Percentiles rank a stretch among this genome's conserved stretches.
Evolutionary conservation across 2,797 vertebrate genomes (phyloP).

Genomic region (Intellagama lesueurii): DNA sequence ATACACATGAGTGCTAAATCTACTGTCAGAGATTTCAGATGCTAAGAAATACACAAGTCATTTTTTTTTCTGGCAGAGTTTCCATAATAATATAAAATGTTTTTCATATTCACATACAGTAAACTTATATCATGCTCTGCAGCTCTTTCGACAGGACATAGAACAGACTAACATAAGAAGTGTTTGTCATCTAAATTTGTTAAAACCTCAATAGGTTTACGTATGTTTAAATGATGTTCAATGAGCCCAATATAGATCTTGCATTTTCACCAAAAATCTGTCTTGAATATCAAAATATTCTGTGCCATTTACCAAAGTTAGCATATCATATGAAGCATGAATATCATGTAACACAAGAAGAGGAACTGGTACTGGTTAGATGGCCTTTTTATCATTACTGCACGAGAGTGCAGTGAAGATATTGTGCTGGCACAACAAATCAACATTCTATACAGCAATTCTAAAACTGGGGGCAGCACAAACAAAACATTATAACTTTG

Average conservation of each 20-base stretch:
- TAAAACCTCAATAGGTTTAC: background rate
- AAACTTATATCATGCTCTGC: background rate
- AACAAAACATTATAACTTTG: too few species aligned
- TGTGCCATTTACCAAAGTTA: background rate
- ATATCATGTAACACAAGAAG: too few species aligned
- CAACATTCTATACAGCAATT: too few species aligned
- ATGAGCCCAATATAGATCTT: background rate
- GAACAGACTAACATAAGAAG: background rate
- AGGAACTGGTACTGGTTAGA: background rate
- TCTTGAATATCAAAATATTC: background rate
- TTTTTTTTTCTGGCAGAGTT: constrained; percentile 21
- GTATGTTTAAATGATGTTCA: background rate
- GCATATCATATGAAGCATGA: background rate
- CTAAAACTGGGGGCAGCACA: too few species aligned
- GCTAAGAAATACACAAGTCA: constrained; percentile 41
- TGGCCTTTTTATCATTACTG: too few species aligned
- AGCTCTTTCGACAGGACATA: background rate
- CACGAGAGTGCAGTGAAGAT: too few species aligned
- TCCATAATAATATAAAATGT: constrained; percentile 15
- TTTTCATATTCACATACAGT: background rate
- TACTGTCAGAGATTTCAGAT: constrained; percentile 8
- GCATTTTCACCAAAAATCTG: background rate
- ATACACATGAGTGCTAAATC: background rate
- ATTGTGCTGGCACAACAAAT: too few species aligned
- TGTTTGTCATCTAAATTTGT: background rate